phyloP scores from a whole-genome alignment of 2,888 invertebrate genomes.

The Scotopteryx bipunctaria region DNA sequence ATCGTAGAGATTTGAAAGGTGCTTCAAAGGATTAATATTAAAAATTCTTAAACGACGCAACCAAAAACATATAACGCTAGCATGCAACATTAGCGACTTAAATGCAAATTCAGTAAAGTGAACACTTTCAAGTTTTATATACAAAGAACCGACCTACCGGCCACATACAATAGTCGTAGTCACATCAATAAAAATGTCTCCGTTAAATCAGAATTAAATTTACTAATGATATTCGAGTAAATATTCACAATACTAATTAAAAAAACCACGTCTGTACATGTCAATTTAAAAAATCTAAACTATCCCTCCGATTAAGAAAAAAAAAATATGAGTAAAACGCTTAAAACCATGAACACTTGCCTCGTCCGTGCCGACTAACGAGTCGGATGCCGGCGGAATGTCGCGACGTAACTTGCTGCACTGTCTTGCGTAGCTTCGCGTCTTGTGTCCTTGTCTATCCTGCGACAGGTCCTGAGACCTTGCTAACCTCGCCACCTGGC shows the following conservation, averaged over 20 bases:
- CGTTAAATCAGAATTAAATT: slow-evolving; percentile 65
- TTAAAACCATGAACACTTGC: slow-evolving; percentile 71
- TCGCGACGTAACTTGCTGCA: slow-evolving; percentile 22
- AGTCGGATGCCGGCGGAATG: slow-evolving; percentile 20
- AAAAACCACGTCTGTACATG: slow-evolving; percentile 54
- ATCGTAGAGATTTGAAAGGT: slow-evolving; percentile 37
- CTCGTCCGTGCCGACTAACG: slow-evolving; percentile 10
- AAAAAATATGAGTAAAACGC: slow-evolving; percentile 65
- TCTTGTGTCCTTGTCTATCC: too few relatives aligned
- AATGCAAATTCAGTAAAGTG: slow-evolving; percentile 79
- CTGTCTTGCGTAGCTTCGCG: too few relatives aligned
- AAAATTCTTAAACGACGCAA: slow-evolving; percentile 48
- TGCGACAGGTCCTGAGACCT: too few relatives aligned
- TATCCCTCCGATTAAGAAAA: slow-evolving; percentile 63
- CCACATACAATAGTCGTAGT: slow-evolving; percentile 54
- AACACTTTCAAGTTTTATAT: slow-evolving; percentile 78
- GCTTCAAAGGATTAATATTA: slow-evolving; percentile 28
- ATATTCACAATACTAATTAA: slow-evolving; percentile 74
- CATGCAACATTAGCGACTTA: slow-evolving; percentile 78
- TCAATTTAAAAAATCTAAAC: slow-evolving; percentile 63
- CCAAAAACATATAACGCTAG: slow-evolving; percentile 54
- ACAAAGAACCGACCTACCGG: slow-evolving; percentile 64
- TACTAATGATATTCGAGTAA: slow-evolving; percentile 79
- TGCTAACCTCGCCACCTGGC: slow-evolving; percentile 5
- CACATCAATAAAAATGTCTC: slow-evolving; percentile 54